Evolutionary conservation across 2,888 invertebrate species (phyloP).

Genomic region (Pandemis heparana): DNA sequence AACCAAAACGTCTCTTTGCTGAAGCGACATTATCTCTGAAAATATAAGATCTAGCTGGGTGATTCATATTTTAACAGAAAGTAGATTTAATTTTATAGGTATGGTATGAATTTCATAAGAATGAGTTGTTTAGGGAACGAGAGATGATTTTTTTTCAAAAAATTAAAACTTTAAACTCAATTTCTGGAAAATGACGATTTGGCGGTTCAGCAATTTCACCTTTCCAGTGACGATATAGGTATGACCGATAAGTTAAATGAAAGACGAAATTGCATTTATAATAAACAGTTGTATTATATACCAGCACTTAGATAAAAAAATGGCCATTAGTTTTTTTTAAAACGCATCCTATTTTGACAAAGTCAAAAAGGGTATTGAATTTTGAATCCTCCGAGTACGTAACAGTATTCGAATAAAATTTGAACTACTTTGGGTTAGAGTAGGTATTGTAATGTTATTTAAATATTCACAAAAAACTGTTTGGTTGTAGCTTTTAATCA

Average conservation of each 20-base stretch:
- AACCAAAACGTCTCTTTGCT: no score
- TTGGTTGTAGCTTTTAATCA: constrained; percentile 20
- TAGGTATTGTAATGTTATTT: constrained; percentile 21
- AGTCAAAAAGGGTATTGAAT: background rate
- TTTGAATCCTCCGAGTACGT: background rate
- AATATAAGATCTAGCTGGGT: no score
- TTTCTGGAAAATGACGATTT: no score
- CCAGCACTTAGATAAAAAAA: background rate
- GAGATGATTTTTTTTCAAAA: no score
- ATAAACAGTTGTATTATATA: background rate
- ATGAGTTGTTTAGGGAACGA: no score
- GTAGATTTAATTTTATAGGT: no score
- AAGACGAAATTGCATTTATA: background rate
- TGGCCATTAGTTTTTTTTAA: background rate
- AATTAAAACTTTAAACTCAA: no score
- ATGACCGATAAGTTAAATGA: background rate
- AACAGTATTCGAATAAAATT: background rate
- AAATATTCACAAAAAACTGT: constrained; percentile 22
- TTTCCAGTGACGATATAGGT: no score
- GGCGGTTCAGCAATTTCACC: no score
- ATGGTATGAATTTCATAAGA: no score
- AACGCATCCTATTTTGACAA: background rate
- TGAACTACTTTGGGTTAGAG: constrained; percentile 8
- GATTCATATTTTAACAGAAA: no score
- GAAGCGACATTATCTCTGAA: no score